Conservation (phyloP, 2,888 invertebrate species). For the Drosophila maculinotata region DNA sequence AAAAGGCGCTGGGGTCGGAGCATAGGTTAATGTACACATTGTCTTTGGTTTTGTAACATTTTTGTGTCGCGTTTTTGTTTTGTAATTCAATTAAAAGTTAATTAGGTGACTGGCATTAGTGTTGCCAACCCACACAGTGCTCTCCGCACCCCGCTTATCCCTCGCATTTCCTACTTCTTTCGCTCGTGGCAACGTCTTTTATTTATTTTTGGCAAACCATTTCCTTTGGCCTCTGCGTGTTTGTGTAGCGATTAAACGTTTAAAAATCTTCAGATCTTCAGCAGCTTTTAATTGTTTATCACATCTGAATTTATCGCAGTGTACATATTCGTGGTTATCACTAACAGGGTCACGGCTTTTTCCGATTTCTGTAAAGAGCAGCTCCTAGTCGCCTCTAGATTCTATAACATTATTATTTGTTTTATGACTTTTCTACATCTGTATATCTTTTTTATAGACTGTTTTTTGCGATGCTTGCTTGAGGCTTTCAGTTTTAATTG, state of each 20-base stretch:
- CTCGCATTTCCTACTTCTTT: neutral
- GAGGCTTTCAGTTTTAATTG: conserved; percentile 26
- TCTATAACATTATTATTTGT: neutral
- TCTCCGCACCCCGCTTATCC: neutral
- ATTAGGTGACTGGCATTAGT: conserved; percentile 63
- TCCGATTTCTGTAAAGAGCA: neutral
- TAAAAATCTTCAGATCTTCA: conserved; percentile 5
- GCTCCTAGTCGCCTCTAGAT: no score
- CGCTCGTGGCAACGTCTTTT: conserved; percentile 5
- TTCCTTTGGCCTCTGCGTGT: conserved; percentile 27
- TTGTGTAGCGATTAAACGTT: conserved; percentile 20
- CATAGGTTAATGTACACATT: conserved; percentile 35
- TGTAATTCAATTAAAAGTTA: conserved; percentile 69
- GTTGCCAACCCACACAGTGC: conserved; percentile 25
- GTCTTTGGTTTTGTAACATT: conserved; percentile 32
- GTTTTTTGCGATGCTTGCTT: conserved; percentile 9
- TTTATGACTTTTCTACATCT: conserved; percentile 8
- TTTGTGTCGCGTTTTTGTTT: conserved; percentile 44
- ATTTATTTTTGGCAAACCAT: conserved; percentile 18
- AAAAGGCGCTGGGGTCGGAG: neutral
- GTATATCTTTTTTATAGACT: conserved; percentile 6
- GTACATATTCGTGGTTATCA: no score
- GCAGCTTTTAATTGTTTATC: conserved; percentile 8
- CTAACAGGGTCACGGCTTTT: no score
- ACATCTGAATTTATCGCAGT: no score